These are phyloP conservation scores for Trachymyrmex cornetzi DNA, from an alignment of 1,140 invertebrate genomes.

Conservation along the genomic window DNA sequence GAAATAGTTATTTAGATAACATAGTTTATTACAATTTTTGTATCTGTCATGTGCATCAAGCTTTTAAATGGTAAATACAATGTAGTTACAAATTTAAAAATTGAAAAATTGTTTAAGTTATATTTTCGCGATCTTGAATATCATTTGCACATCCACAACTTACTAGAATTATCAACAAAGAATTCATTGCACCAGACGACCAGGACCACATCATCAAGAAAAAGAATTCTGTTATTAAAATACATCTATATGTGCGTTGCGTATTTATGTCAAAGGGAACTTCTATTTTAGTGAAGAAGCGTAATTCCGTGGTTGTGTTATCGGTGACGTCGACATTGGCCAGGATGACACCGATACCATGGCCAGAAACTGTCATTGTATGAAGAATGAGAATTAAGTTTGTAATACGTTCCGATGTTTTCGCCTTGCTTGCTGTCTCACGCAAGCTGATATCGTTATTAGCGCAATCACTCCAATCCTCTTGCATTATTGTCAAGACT, in stretches of 20 bases:
- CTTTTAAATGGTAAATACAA: not conserved
- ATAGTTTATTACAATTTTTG: not conserved
- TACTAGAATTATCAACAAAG: slow-evolving; percentile 28
- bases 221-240: not conserved
- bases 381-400: not conserved
- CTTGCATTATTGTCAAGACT: not conserved
- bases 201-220: not conserved
- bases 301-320: not conserved
- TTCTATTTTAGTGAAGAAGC: not conserved
- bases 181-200: slow-evolving; percentile 3
- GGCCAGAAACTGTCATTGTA: not conserved
- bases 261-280: not conserved
- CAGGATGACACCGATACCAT: not conserved
- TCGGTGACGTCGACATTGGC: slow-evolving; percentile 1
- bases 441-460: not conserved
- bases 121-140: not conserved
- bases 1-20: not conserved
- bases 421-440: not conserved
- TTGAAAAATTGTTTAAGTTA: not conserved
- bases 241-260: slow-evolving; percentile 11
- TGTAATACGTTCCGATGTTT: not conserved
- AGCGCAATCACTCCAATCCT: slow-evolving; percentile 3
- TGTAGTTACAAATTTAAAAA: not conserved
- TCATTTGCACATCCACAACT: not conserved
- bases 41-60: no score